Percentiles rank a stretch among this genome's conserved stretches.
Conservation (phyloP, 2,113 vertebrate species). For the Papio anubis region DNA sequence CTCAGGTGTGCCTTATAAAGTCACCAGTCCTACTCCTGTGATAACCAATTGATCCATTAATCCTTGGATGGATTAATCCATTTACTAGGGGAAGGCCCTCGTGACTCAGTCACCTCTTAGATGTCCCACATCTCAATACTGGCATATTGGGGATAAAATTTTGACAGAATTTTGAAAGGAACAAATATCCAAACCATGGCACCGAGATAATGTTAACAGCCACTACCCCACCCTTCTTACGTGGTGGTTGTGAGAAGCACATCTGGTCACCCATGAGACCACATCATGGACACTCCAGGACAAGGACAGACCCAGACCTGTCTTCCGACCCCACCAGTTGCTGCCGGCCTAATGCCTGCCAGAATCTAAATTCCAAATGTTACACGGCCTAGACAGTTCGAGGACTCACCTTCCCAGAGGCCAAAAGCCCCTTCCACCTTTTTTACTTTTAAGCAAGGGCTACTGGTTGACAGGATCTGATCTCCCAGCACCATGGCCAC, state of each 20-base stretch:
- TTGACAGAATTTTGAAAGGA: neutral
- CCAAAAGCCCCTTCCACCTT: no score
- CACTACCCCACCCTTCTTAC: neutral
- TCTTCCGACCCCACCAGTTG: rapidly evolving
- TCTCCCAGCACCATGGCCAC: no score
- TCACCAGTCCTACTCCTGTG: neutral
- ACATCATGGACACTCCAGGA: rapidly evolving
- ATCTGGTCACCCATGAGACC: rapidly evolving
- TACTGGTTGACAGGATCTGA: neutral
- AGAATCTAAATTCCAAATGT: rapidly evolving
- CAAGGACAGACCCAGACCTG: no score
- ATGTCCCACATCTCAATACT: neutral
- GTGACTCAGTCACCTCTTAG: neutral
- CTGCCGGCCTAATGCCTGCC: neutral
- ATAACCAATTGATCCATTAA: neutral
- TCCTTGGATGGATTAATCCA: neutral
- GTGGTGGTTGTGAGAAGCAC: rapidly evolving
- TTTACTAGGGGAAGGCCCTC: neutral
- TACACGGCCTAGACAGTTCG: neutral
- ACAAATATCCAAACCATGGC: neutral
- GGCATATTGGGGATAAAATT: neutral
- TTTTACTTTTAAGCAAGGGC: neutral
- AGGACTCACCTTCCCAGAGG: neutral
- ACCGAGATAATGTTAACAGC: rapidly evolving
- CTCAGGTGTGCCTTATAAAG: neutral